A percentile compares a stretch with the other conserved stretches of the same genome.
phyloP scores from a whole-genome alignment of 1,140 invertebrate species.

The Ridgeia piscesae region DNA sequence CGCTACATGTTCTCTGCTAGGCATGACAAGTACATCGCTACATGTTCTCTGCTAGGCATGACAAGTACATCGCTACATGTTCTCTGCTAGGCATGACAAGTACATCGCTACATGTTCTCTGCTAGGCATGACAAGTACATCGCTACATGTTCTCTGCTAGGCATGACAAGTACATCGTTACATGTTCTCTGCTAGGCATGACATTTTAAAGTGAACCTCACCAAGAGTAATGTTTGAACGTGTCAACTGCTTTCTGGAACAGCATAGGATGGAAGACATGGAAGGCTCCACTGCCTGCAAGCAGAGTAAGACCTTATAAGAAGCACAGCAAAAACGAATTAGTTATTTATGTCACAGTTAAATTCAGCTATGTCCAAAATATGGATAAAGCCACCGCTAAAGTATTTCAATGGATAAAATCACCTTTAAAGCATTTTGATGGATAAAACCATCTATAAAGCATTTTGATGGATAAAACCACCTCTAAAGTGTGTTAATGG shows the following conservation, averaged over 20 bases:
- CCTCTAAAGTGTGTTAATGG: neutral
- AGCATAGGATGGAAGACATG: conserved; percentile 65
- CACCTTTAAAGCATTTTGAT: no score
- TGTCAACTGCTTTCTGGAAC: conserved; percentile 61
- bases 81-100: no score
- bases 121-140: neutral
- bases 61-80: no score
- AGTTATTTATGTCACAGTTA: neutral
- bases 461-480: no score
- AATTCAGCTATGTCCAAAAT: neutral
- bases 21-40: no score
- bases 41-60: neutral
- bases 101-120: no score
- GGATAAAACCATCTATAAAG: no score
- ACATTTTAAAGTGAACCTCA: conserved; percentile 17
- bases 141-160: neutral
- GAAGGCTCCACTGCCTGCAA: conserved; percentile 64
- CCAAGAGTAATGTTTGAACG: conserved; percentile 54
- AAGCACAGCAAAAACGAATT: no score
- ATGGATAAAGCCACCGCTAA: no score
- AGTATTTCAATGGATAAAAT: no score
- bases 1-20: no score
- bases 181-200: neutral
- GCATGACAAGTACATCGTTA: no score
- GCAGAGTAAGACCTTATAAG: neutral